Conservation (phyloP, 2,888 invertebrate species). For the Metopia argyrocephala region DNA sequence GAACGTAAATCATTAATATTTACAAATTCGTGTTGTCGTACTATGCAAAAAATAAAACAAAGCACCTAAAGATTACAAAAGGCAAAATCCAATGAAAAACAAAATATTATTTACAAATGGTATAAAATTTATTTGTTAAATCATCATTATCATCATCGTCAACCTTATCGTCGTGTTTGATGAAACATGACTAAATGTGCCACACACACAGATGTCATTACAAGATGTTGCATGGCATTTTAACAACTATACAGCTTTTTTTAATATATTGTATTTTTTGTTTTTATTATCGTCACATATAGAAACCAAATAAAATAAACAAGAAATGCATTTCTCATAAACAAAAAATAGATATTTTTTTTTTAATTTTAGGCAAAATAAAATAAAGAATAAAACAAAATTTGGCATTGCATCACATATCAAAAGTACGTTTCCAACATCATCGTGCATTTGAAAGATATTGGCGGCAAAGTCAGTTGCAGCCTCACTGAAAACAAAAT, state of each 20-base stretch:
- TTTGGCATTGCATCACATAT: conserved; percentile 45
- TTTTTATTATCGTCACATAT: conserved; percentile 13
- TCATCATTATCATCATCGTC: conserved; percentile 3
- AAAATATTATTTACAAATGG: conserved; percentile 22
- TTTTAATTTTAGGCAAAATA: conserved; percentile 39
- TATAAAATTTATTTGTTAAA: conserved; percentile 34
- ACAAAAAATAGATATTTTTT: conserved; percentile 19
- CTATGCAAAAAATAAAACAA: not conserved
- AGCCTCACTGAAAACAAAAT: conserved; percentile 26
- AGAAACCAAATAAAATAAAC: conserved; percentile 1
- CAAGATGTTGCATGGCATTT: conserved; percentile 35
- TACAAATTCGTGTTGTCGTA: not conserved
- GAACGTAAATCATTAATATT: not conserved
- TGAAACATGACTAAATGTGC: conserved; percentile 51
- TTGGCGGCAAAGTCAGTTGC: conserved; percentile 47
- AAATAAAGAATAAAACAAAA: conserved; percentile 21
- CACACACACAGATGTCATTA: conserved; percentile 49
- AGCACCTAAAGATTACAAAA: not conserved
- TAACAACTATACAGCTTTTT: conserved; percentile 8
- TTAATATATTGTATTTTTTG: not conserved
- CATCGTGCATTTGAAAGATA: conserved; percentile 15
- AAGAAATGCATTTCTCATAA: conserved; percentile 8
- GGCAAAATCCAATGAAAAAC: not conserved
- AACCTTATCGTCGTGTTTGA: conserved; percentile 18
- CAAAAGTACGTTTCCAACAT: conserved; percentile 30